Evolutionary conservation across 1,140 invertebrate species (phyloP).

Genomic region (Drosophila ananassae): DNA sequence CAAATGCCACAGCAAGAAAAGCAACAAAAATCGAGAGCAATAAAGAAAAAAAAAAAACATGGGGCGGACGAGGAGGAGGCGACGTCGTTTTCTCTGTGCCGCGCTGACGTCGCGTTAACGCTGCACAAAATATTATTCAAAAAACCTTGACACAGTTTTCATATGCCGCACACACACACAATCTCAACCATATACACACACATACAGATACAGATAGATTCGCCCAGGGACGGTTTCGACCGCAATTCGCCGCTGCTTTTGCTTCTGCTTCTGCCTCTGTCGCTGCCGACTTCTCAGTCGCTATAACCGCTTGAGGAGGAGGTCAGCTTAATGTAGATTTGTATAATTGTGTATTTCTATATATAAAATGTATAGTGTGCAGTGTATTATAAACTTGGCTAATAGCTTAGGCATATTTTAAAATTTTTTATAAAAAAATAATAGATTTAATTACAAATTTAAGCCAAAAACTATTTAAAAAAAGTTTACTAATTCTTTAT

Average conservation of each 20-base stretch:
- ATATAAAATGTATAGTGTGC: conserved; percentile 6
- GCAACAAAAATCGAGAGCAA: conserved; percentile 65
- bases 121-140: conserved; percentile 83
- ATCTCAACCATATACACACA: conserved; percentile 29
- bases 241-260: conserved; percentile 71
- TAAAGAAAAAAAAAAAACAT: conserved; percentile 26
- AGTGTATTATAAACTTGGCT: conserved; percentile 8
- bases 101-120: conserved; percentile 71
- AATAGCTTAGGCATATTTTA: neutral
- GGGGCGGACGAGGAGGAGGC: conserved; percentile 15
- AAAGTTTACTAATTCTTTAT: neutral
- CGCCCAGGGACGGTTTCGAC: conserved; percentile 83
- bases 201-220: conserved; percentile 59
- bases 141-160: conserved; percentile 84
- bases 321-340: conserved; percentile 79
- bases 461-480: neutral
- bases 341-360: conserved; percentile 54
- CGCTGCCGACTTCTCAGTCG: conserved; percentile 29
- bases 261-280: conserved; percentile 23
- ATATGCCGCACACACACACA: conserved; percentile 67
- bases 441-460: neutral
- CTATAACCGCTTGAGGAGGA: conserved; percentile 44
- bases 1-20: conserved; percentile 56
- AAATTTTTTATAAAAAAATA: neutral
- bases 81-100: conserved; percentile 48